Percentiles rank a stretch among this genome's conserved stretches.
Conservation (phyloP, 2,113 vertebrate genomes). For the Triplophysa tibetana region DNA sequence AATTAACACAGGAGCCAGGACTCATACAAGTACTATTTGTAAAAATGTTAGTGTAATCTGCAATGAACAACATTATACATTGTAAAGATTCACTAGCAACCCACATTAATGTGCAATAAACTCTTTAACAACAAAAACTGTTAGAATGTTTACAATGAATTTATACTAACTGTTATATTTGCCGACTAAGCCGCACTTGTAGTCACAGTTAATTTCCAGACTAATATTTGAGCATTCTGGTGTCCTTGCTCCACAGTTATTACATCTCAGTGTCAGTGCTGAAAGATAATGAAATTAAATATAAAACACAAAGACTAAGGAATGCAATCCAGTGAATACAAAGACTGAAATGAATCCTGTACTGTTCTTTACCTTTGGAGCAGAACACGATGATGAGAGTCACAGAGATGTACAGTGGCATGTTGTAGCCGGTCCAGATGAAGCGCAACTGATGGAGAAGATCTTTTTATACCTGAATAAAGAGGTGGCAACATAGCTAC, state of each 20-base stretch:
- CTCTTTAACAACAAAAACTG: too few species aligned
- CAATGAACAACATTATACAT: not conserved
- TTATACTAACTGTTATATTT: not conserved
- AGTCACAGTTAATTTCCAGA: not conserved
- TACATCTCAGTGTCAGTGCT: not conserved
- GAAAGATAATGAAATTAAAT: not conserved
- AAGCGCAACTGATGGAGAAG: not conserved
- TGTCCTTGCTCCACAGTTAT: not conserved
- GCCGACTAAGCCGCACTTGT: not conserved
- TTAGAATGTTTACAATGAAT: not conserved
- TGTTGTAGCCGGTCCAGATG: not conserved
- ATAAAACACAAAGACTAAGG: too few species aligned
- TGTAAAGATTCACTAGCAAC: not conserved
- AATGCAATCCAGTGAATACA: not conserved
- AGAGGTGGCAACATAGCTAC: not conserved
- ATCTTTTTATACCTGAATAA: not conserved
- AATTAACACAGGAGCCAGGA: too few species aligned
- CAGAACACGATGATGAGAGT: not conserved
- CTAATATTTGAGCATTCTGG: not conserved
- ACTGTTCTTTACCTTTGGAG: not conserved
- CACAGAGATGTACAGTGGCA: not conserved
- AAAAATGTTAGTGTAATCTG: accelerated
- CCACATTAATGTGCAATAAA: not conserved
- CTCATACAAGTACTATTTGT: not conserved
- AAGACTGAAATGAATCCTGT: not conserved